Percentiles rank a stretch among this genome's conserved stretches.
phyloP scores from a whole-genome alignment of 2,888 invertebrate species.

The Volucella zonaria region DNA sequence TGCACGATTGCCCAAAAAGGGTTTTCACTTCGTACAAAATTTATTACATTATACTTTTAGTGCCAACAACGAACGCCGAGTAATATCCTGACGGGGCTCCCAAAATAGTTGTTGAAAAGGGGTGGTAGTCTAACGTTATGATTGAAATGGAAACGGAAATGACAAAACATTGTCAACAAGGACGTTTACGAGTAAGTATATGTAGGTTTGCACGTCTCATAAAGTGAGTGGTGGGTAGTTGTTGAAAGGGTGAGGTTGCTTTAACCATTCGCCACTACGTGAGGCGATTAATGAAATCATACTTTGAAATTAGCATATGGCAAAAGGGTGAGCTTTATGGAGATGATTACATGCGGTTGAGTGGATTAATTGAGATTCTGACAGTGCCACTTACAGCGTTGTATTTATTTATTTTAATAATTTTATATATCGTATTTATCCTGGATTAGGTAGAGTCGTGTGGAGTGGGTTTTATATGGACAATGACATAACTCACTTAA shows the following conservation, averaged over 20 bases:
- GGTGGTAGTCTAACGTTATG: not conserved
- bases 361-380: constrained; percentile 71
- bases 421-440: constrained; percentile 53
- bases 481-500: constrained; percentile 19
- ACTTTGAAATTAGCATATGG: constrained; percentile 66
- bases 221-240: not conserved
- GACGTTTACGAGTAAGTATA: constrained; percentile 50
- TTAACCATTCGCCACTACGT: constrained; percentile 47
- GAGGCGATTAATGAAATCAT: constrained; percentile 73
- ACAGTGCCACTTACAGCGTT: constrained; percentile 65
- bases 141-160: constrained; percentile 47
- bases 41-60: constrained; percentile 68
- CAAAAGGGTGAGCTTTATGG: constrained; percentile 43
- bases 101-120: constrained; percentile 45
- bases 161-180: constrained; percentile 71
- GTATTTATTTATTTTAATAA: constrained; percentile 73
- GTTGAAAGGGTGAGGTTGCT: not conserved
- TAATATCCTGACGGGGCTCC: constrained; percentile 66
- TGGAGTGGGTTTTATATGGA: constrained; percentile 21
- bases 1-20: constrained; percentile 70
- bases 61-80: constrained; percentile 38
- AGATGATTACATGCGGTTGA: constrained; percentile 69
- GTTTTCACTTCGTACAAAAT: constrained; percentile 59
- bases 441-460: constrained; percentile 44
- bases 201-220: constrained; percentile 36